A percentile compares a stretch with the other conserved stretches of the same genome.
Conservation (phyloP, 1,140 invertebrate species). For the Drosophila tristis region DNA sequence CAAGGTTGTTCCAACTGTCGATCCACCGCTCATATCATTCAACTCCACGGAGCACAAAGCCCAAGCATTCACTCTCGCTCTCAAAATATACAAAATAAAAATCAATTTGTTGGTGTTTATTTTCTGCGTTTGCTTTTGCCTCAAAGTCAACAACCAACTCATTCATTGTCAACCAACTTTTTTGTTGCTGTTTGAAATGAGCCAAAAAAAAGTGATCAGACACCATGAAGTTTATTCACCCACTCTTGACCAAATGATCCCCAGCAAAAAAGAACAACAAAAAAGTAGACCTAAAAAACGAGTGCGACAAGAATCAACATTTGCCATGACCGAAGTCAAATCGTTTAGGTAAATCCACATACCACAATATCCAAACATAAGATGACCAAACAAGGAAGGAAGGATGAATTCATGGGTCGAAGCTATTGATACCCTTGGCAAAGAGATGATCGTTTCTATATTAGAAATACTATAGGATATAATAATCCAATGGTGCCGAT, state of each 20-base stretch:
- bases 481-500: no score
- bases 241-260: conserved; percentile 52
- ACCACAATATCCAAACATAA: conserved; percentile 16
- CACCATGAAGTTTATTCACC: conserved; percentile 76
- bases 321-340: conserved; percentile 21
- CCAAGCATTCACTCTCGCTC: conserved; percentile 67
- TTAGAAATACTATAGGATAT: no score
- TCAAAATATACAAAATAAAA: conserved; percentile 18
- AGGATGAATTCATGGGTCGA: no score
- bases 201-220: conserved; percentile 35
- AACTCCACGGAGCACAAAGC: conserved; percentile 46
- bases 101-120: conserved; percentile 22
- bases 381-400: conserved; percentile 32
- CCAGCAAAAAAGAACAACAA: conserved; percentile 21
- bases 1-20: conserved; percentile 56
- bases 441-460: not conserved
- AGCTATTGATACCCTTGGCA: not conserved
- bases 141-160: conserved; percentile 69
- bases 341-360: conserved; percentile 38
- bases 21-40: conserved; percentile 25
- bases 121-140: conserved; percentile 1
- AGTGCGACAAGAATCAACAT: conserved; percentile 50
- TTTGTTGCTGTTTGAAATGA: conserved; percentile 34
- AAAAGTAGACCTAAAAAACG: conserved; percentile 42
- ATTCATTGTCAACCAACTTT: conserved; percentile 71